A percentile compares a stretch with the other conserved stretches of the same genome.
These are phyloP conservation scores for Sycophila sp. DNA, from an alignment of 1,140 invertebrate genomes.

Conservation along the genomic window DNA sequence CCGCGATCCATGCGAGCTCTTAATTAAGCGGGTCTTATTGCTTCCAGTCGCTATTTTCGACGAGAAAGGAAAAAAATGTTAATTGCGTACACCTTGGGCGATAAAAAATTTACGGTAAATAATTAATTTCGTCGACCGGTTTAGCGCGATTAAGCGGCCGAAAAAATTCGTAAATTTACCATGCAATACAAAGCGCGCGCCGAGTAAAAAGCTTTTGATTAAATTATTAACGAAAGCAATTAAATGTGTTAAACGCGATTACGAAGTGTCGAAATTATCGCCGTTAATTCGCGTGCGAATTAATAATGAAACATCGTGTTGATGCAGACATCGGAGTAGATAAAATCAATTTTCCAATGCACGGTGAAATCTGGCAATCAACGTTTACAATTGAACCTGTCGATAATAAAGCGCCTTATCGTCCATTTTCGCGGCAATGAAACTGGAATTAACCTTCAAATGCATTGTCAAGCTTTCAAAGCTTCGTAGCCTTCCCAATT, in stretches of 20 bases:
- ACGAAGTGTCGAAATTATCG: not conserved
- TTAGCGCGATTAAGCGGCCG: too few species aligned
- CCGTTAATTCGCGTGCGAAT: not conserved
- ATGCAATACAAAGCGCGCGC: too few species aligned
- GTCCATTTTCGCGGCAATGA: slow-evolving; percentile 7
- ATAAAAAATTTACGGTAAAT: too few species aligned
- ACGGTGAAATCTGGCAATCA: not conserved
- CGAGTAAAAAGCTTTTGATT: too few species aligned
- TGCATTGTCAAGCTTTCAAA: not conserved
- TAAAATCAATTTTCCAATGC: not conserved
- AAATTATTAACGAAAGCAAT: too few species aligned
- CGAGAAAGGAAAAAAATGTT: too few species aligned
- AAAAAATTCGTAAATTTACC: too few species aligned
- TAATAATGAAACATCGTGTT: not conserved
- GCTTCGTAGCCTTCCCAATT: not conserved
- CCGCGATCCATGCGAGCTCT: not conserved
- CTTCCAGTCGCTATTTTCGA: not conserved
- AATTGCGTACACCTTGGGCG: too few species aligned
- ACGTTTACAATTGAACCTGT: slow-evolving; percentile 13
- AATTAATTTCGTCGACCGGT: too few species aligned
- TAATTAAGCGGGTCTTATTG: not conserved
- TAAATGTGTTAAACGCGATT: too few species aligned
- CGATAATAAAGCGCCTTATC: slow-evolving; percentile 23
- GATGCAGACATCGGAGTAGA: not conserved
- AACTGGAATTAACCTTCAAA: slow-evolving; percentile 9